Percentiles rank a stretch among this genome's conserved stretches.
Evolutionary conservation across 2,113 vertebrate species (phyloP).

Genomic region (human (Homo sapiens)): DNA sequence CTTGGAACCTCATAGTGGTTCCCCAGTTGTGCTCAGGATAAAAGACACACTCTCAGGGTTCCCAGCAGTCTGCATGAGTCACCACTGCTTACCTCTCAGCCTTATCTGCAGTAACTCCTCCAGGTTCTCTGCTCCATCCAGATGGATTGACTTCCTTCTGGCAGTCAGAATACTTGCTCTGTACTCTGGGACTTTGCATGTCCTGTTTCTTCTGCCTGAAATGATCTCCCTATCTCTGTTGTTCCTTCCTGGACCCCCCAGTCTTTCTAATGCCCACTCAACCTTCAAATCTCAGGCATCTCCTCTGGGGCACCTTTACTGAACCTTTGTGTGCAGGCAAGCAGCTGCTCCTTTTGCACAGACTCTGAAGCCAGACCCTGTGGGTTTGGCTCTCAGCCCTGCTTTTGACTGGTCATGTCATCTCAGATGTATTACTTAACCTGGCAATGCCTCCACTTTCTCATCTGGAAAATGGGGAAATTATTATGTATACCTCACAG

Average conservation of each 20-base stretch:
- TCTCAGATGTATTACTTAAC: too few species aligned
- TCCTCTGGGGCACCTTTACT: rapidly evolving
- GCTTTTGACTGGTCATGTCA: neutral
- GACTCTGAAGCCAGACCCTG: neutral
- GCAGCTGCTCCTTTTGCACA: neutral
- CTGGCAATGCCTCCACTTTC: neutral
- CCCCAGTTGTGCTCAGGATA: neutral
- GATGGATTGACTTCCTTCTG: neutral
- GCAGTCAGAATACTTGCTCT: neutral
- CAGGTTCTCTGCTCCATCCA: too few species aligned
- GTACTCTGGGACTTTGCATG: rapidly evolving
- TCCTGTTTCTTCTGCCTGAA: neutral
- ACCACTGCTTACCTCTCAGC: neutral
- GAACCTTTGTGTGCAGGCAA: neutral
- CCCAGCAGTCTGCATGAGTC: neutral
- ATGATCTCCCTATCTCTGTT: neutral
- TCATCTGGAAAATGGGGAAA: neutral
- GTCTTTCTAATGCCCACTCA: neutral
- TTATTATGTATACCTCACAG: neutral
- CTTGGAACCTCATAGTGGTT: neutral
- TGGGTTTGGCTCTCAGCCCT: neutral
- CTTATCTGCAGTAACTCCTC: neutral
- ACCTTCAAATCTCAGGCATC: neutral
- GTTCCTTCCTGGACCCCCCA: neutral
- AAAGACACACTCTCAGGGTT: neutral